Base-by-base conservation (phyloP, 2,113 vertebrate genomes). In the Neolamprologus hecqui region DNA sequence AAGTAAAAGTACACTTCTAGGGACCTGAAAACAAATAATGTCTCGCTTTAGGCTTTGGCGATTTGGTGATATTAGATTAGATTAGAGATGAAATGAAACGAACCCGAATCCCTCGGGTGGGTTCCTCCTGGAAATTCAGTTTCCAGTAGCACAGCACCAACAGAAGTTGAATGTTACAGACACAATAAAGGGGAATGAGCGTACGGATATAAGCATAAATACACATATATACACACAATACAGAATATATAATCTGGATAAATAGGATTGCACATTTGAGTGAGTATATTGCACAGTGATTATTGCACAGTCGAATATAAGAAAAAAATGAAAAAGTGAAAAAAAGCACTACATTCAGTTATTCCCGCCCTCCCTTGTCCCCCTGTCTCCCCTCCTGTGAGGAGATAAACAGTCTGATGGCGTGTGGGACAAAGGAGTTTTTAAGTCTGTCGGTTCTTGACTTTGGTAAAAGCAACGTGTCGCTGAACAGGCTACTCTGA, bases 391-490 rank as follows among this genome's bases (percentile, higher is more conserved):
- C 55, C 26, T 15, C 53, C 55, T 0, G 7, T 9, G 57, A 58
- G 26, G 57, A 31, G 26, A 0, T 58, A 58, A 31, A 31, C 57
- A 60, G 57, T 31, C 23, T 28, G 14, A 9, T 58, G 57, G 57
- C 8, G 0, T 31, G 8, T 9, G 57, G 8, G 57, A 60, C 5
- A 60, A 60, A 60, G 26, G 26, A 17, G 8, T 1, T 28, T 58
- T 28, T 58, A 58, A 58, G 23, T 28, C 55, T 9, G 53, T 55
- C 3, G 11, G 21, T 55, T 23, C 11, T 55, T 26, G 21, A 58
- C 26, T 58, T 58, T 31, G 26, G 55, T 1, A 31, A 0, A 58
- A 58, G 14, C 55, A 31, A 0, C 14, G 0, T 31, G 26, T 58
- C 14, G 26, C 26, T 58, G 55, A 58, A 6, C 1, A 28, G 13